Evolutionary conservation across 1,140 invertebrate genomes (phyloP).

Genomic region (Zaprionus camerounensis): DNA sequence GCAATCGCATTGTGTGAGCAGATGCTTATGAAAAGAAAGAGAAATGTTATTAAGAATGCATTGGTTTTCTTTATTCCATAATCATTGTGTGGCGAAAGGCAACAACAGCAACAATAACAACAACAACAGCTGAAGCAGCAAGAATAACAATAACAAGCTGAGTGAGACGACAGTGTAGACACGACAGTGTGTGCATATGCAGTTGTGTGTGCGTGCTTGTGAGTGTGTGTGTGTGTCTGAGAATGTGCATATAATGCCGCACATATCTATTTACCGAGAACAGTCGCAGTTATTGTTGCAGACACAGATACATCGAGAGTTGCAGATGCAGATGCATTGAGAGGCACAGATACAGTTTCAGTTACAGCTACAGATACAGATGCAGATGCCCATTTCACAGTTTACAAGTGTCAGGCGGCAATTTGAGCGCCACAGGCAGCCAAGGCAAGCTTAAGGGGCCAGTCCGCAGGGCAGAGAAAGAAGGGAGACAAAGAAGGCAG

Average conservation of each 20-base stretch:
- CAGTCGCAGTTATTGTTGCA: too few species aligned
- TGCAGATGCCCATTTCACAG: slow-evolving; percentile 5
- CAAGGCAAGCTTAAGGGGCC: not conserved
- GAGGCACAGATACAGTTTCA: slow-evolving; percentile 3
- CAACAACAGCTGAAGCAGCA: slow-evolving; percentile 2
- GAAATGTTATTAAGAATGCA: slow-evolving; percentile 54
- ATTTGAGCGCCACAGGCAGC: slow-evolving; percentile 20
- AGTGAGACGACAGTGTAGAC: not conserved
- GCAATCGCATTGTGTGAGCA: slow-evolving; percentile 20
- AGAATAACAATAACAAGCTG: slow-evolving; percentile 25
- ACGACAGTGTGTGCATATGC: not conserved
- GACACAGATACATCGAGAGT: not conserved
- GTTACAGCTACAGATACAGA: not conserved
- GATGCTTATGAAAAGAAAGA: slow-evolving; percentile 13
- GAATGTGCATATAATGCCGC: not conserved
- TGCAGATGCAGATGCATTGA: not conserved
- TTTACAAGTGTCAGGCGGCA: slow-evolving; percentile 27
- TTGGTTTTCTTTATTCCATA: slow-evolving; percentile 63
- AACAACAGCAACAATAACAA: slow-evolving; percentile 9
- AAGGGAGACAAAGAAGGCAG: not conserved
- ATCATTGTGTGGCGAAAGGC: slow-evolving; percentile 54
- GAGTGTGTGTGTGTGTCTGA: not conserved
- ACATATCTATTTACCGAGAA: slow-evolving; percentile 5
- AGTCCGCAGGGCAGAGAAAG: not conserved
- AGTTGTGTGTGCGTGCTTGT: not conserved